A percentile compares a stretch with the other conserved stretches of the same genome.
These are phyloP conservation scores for Gobio occitaniae DNA, from an alignment of 2,797 vertebrate genomes.

Conservation along the genomic window DNA sequence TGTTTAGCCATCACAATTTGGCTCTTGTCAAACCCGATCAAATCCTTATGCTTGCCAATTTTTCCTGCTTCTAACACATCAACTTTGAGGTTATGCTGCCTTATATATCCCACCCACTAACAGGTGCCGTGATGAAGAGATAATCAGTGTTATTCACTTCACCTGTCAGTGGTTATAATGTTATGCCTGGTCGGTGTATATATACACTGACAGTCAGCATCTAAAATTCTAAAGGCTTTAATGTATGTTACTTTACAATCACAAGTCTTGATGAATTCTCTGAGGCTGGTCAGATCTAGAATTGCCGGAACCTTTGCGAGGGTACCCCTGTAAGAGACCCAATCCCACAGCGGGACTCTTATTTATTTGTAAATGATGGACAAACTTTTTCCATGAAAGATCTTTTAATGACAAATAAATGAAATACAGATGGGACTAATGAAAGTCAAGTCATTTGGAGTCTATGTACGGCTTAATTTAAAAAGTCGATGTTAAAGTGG, in stretches of 20 bases:
- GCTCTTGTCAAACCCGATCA: too few relatives aligned
- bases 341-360: not conserved
- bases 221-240: not conserved
- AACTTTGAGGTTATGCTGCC: too few relatives aligned
- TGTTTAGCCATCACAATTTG: too few relatives aligned
- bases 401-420: slow-evolving; percentile 18
- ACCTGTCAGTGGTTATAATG: too few relatives aligned
- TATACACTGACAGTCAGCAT: not conserved
- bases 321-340: too few relatives aligned
- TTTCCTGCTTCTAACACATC: too few relatives aligned
- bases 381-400: slow-evolving; percentile 3
- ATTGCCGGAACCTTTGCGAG: not conserved
- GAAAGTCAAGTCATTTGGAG: not conserved
- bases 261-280: not conserved
- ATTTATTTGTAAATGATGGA: slow-evolving; percentile 5
- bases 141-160: too few relatives aligned
- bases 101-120: too few relatives aligned
- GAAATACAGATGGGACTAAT: not conserved
- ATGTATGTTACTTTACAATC: not conserved
- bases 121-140: too few relatives aligned
- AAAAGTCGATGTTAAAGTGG: not conserved
- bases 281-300: not conserved
- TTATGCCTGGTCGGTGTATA: too few relatives aligned
- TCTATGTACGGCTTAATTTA: not conserved
- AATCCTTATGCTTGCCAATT: too few relatives aligned